Base-by-base conservation (phyloP, 2,113 vertebrate genomes). In the Fulica atra region DNA sequence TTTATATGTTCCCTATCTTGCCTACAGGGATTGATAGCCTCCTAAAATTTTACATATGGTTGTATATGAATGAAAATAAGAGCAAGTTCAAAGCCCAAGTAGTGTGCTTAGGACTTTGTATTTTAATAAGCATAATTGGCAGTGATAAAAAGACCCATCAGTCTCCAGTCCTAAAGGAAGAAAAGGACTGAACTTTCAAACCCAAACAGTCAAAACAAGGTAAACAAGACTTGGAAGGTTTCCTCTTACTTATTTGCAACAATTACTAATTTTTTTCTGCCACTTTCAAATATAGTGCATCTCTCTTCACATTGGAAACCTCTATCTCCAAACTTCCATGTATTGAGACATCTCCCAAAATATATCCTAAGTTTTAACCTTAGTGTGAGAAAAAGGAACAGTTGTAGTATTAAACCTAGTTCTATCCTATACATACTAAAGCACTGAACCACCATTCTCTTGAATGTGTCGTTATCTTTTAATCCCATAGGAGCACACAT, bases 51-150 rank as follows among this genome's bases (percentile, higher is more conserved):
- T 96, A 82, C 91, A 66, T 92, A 74, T 88, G 63, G 88, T 83
- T 90, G 59, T 95, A 93, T 60, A 86, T 42, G 59, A 95, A 95
- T 88, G 82, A 92, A 96, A 96, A 96, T 38, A 90, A 92, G 81
- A 91, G 29, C 31, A 70, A 96, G 88, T 96, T 97, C 95, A 97
- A 97, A 97, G 96, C 53, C 61, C 53, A 79, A 48, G 42, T 18
- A 64, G 60, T 20, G 16, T 33, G 42, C 38, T 51, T 64, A 90
- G 65, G 36, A 81, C 36, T 88, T 86, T 46, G 38, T 97, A 69
- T 85, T 81, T 84, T 80, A 96, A 95, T 84, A 70, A 95, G 79
- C 17, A n/a, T 56, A 79, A 86, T 53, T 91, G 69, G 13, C 44
- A 88, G 79, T 60, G 38, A 73, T 44, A 78, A 81, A 96, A 91